Evolutionary conservation across 2,113 vertebrate genomes (phyloP).

Genomic region (Elgaria multicarinata): DNA sequence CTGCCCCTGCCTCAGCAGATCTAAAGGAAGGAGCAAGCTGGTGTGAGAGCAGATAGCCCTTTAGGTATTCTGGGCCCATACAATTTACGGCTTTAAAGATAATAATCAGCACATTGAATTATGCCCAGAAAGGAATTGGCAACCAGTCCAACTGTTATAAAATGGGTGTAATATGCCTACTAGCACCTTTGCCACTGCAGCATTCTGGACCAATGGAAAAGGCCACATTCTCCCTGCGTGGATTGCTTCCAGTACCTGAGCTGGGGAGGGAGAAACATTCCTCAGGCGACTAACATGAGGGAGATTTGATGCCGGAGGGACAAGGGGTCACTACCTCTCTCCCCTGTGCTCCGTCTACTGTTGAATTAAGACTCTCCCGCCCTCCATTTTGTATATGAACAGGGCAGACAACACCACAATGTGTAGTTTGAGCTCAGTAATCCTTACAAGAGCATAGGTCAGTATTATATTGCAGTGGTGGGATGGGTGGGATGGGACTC

Average conservation of each 20-base stretch:
- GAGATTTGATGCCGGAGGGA: not conserved
- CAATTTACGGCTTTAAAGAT: not conserved
- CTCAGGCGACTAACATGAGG: no score
- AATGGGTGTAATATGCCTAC: not conserved
- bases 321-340: not conserved
- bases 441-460: not conserved
- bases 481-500: not conserved
- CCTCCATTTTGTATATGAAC: not conserved
- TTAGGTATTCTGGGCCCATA: no score
- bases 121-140: not conserved
- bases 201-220: not conserved
- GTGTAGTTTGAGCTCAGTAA: not conserved
- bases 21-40: no score
- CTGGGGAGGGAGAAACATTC: not conserved
- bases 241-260: not conserved
- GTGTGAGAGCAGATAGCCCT: no score
- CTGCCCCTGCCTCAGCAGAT: no score
- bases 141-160: not conserved
- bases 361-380: not conserved
- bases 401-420: not conserved
- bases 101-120: not conserved
- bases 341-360: not conserved
- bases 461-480: not conserved
- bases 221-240: not conserved
- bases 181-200: not conserved